These are phyloP conservation scores for Stomorhina lunata DNA, from an alignment of 2,888 invertebrate genomes.

Conservation along the genomic window DNA sequence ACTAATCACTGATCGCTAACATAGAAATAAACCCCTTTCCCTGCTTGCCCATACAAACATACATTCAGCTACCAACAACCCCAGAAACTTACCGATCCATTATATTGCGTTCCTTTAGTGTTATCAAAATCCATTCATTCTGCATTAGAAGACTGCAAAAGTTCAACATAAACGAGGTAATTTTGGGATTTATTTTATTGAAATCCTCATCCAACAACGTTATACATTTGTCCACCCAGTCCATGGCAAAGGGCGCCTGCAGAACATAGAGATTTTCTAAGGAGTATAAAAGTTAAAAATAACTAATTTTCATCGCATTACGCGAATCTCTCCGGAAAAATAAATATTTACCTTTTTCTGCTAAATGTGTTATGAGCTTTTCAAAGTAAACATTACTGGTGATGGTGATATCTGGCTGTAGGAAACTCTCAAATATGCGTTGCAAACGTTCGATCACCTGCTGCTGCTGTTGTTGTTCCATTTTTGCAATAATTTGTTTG, in stretches of 20 bases:
- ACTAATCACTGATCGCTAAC: too few species aligned
- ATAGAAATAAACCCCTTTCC: too few species aligned
- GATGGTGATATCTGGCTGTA: constrained; percentile 73
- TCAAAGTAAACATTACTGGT: constrained; percentile 84
- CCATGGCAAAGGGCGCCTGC: constrained; percentile 76
- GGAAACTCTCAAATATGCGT: constrained; percentile 74
- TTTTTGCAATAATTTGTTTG: constrained; percentile 22
- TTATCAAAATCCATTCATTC: constrained; percentile 83
- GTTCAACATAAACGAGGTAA: constrained; percentile 84
- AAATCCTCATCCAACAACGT: constrained; percentile 77
- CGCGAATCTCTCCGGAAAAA: not conserved
- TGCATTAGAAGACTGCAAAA: constrained; percentile 82
- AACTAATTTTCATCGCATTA: not conserved
- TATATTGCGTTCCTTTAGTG: constrained; percentile 80
- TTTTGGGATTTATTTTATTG: constrained; percentile 78
- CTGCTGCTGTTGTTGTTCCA: constrained; percentile 66
- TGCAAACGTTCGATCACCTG: constrained; percentile 71
- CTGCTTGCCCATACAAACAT: too few species aligned
- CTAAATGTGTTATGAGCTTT: constrained; percentile 83
- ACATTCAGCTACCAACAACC: not conserved
- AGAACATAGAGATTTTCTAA: constrained; percentile 77
- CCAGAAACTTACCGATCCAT: constrained; percentile 71
- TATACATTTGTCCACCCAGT: constrained; percentile 80
- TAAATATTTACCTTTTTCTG: constrained; percentile 77
- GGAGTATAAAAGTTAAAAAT: not conserved